Conservation (phyloP, 2,113 vertebrate species). For the Mesocricetus auratus region DNA sequence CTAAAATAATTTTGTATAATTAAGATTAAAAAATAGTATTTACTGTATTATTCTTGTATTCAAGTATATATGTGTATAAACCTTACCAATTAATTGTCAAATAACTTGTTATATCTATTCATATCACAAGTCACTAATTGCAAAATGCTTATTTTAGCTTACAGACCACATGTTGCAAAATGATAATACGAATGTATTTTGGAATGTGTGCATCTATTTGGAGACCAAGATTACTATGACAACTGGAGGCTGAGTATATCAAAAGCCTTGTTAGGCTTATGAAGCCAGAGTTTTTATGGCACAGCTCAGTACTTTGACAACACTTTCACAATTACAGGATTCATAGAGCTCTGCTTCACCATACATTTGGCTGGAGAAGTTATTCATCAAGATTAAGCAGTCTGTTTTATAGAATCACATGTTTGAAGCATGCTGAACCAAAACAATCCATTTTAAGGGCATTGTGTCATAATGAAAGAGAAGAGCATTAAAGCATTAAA, state of each 20-base stretch:
- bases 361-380: constrained; percentile 69
- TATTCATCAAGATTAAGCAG: constrained; percentile 29
- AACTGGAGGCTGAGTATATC: constrained; percentile 31
- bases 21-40: neutral
- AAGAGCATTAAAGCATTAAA: neutral
- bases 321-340: constrained; percentile 43
- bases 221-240: constrained; percentile 7
- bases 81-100: neutral
- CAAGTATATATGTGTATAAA: neutral
- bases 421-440: neutral
- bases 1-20: neutral
- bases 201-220: neutral
- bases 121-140: neutral
- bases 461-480: neutral
- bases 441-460: neutral
- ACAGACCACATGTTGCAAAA: constrained; percentile 5
- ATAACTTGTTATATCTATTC: neutral
- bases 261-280: neutral
- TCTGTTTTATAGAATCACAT: neutral
- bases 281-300: constrained; percentile 72
- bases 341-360: constrained; percentile 54
- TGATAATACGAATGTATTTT: constrained; percentile 43
- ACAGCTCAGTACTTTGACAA: constrained; percentile 72
- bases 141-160: neutral
- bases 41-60: neutral